phyloP scores from a whole-genome alignment of 2,888 invertebrate species.

The Cartodere bifasciata region DNA sequence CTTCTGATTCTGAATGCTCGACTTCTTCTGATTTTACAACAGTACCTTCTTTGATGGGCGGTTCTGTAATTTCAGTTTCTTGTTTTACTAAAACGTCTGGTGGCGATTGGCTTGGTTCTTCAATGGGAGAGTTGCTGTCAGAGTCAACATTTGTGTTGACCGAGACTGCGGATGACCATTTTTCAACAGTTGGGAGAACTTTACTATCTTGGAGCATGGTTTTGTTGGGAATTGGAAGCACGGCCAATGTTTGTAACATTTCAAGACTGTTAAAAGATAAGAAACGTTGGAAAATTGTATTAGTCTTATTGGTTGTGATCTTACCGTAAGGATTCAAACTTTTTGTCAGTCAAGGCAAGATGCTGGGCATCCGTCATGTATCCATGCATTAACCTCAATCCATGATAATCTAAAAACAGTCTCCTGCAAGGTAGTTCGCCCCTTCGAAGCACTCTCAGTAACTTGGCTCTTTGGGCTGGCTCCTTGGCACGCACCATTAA shows the following conservation, averaged over 20 bases:
- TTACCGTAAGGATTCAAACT: slow-evolving; percentile 27
- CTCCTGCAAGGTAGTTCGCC: slow-evolving; percentile 73
- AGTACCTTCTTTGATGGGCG: slow-evolving; percentile 6
- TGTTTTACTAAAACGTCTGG: neutral
- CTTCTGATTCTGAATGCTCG: slow-evolving; percentile 10
- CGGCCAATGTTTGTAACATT: slow-evolving; percentile 65
- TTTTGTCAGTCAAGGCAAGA: slow-evolving; percentile 25
- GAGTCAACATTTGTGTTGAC: slow-evolving; percentile 32
- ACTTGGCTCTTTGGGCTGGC: slow-evolving; percentile 56
- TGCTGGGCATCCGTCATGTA: slow-evolving; percentile 74
- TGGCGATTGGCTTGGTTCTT: slow-evolving; percentile 12
- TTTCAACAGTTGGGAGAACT: slow-evolving; percentile 70
- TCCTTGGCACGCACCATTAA: slow-evolving; percentile 88
- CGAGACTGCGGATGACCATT: slow-evolving; percentile 51
- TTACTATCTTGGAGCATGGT: slow-evolving; percentile 88
- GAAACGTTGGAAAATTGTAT: no score
- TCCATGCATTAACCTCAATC: slow-evolving; percentile 77
- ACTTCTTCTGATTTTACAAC: slow-evolving; percentile 9
- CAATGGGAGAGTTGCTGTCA: slow-evolving; percentile 30
- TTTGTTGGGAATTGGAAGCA: slow-evolving; percentile 85
- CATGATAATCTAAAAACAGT: slow-evolving; percentile 88
- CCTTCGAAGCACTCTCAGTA: slow-evolving; percentile 65
- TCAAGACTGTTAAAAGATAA: slow-evolving; percentile 43
- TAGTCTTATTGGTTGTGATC: no score
- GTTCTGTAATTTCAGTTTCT: no score